Percentiles rank a stretch among this genome's conserved stretches.
Evolutionary conservation across 1,140 invertebrate species (phyloP).

Genomic region (Bombus sylvicola): DNA sequence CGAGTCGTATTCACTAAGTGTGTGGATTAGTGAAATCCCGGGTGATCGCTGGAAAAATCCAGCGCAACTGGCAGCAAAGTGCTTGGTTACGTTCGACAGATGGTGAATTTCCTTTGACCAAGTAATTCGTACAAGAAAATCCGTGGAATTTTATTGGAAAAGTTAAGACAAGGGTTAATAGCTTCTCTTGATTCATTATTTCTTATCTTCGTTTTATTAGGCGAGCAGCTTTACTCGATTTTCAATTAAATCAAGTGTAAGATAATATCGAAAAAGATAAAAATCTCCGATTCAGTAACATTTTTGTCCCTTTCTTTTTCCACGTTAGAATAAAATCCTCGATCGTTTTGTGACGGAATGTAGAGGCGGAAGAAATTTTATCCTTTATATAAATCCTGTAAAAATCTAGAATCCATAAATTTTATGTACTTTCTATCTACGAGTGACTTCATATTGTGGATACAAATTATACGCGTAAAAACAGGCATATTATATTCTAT

Average conservation of each 20-base stretch:
- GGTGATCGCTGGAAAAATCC: background rate
- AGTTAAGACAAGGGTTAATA: background rate
- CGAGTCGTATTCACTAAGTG: background rate
- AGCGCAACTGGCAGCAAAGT: background rate
- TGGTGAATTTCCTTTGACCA: background rate
- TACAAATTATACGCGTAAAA: too few relatives aligned
- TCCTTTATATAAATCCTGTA: too few relatives aligned
- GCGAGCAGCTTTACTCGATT: background rate
- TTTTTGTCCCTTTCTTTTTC: too few relatives aligned
- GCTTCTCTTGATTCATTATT: background rate
- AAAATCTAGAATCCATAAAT: too few relatives aligned
- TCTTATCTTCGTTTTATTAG: background rate
- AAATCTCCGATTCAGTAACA: too few relatives aligned
- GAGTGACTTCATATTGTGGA: too few relatives aligned
- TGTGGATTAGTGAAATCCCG: background rate
- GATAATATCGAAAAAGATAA: too few relatives aligned
- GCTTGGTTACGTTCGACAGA: background rate
- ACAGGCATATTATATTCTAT: too few relatives aligned
- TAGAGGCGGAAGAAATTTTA: too few relatives aligned
- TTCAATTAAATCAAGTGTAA: background rate
- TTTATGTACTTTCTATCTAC: too few relatives aligned
- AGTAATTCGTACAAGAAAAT: background rate
- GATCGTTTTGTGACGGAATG: too few relatives aligned
- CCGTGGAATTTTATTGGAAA: background rate
- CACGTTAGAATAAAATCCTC: too few relatives aligned